Base-by-base conservation (phyloP, 2,888 invertebrate genomes). In the Brenthis daphne region DNA sequence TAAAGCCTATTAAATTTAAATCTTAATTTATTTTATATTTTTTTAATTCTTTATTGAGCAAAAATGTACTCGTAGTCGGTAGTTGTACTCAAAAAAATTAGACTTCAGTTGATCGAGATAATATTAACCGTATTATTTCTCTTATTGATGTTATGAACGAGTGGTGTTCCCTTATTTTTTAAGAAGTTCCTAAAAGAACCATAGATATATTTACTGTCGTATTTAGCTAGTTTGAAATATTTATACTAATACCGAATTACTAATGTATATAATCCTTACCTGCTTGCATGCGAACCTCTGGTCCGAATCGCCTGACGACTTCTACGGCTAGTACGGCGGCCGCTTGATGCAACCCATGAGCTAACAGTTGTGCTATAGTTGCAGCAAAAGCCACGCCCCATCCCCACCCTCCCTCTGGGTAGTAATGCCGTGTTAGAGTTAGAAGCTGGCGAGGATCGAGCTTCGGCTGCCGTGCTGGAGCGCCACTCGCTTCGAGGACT, bases 381-480 rank as follows among this genome's bases (percentile, higher is more conserved):
- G 95, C 96, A 37, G 95, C 96, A 20, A 94, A 91, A 1, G 96
- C 94, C 64, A 97, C 95, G 65, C 96, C 94, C 96, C 97, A 97
- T 6, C 97, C 97, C 97, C 97, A 97, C 0, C 97, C 97, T 8
- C 97, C 97, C 87, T 97, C 97, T 48, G 97, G 97, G 86, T 97
- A 97, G 88, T 97, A 97, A 82, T 97, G 96, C 79, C 96, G 96
- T 75, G 96, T 95, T 75, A 96, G 92, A 11, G 95, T 95, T 67
- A 96, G 92, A 77, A 95, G 87, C 71, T 94, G 93, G 71, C 94
- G 93, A 54, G 93, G 94, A 84, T 92, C 92, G 82, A 91, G 92
- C 83, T 84, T 93, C 83, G 86, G 82, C 84, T 86, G 88, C 80
- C 87, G 90, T 82, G 88, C 82, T 77, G 92, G 91, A 75, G 91